Conservation (phyloP, 2,888 invertebrate genomes). For the Dioctria rufipes region DNA sequence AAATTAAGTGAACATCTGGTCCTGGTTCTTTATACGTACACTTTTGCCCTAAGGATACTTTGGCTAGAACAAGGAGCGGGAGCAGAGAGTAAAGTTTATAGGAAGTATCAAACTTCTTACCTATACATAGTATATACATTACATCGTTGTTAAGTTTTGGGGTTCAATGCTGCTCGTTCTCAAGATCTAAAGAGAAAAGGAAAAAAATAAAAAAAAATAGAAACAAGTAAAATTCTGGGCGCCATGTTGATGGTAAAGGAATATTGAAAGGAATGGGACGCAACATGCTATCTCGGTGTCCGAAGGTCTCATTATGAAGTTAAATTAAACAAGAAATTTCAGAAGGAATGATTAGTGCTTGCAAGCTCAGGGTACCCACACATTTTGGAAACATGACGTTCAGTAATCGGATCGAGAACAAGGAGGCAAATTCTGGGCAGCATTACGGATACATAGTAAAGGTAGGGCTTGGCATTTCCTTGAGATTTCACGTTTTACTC, state of each 20-base stretch:
- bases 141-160: constrained; percentile 15
- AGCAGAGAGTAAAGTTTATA: constrained; percentile 19
- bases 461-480: background rate
- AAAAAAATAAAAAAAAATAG: no score
- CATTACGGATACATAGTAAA: no score
- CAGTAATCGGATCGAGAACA: no score
- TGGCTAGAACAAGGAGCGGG: background rate
- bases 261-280: background rate
- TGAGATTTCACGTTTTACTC: no score
- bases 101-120: constrained; percentile 38
- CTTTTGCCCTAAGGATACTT: background rate
- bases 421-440: no score
- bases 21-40: background rate
- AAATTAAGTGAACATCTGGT: constrained; percentile 55
- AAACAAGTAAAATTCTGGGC: no score
- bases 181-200: no score
- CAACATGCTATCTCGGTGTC: background rate
- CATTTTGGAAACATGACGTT: constrained; percentile 1
- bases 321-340: constrained; percentile 43
- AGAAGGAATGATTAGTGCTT: constrained; percentile 19
- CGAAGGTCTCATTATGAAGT: constrained; percentile 41
- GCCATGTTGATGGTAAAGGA: background rate
- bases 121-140: background rate
- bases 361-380: constrained; percentile 13
- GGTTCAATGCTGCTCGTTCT: background rate